Conservation (phyloP, 2,797 vertebrate genomes). For the Masticophis lateralis region DNA sequence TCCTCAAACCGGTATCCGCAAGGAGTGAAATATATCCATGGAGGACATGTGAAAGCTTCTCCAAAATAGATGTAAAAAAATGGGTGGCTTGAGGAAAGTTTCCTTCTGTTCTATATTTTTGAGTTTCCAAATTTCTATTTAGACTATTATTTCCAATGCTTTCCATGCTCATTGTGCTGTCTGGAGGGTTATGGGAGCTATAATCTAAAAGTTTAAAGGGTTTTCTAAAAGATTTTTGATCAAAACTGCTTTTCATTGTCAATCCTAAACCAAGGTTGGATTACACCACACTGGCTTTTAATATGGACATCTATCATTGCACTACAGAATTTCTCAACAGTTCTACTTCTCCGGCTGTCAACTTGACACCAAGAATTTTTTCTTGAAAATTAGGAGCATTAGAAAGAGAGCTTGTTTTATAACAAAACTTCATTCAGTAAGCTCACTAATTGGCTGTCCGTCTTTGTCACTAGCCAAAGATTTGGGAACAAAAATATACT, state of each 20-base stretch:
- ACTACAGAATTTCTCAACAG: background rate
- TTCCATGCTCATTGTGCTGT: background rate
- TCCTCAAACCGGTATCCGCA: background rate
- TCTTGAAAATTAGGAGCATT: background rate
- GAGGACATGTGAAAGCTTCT: background rate
- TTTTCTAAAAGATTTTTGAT: background rate
- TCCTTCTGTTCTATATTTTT: background rate
- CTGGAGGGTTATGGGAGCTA: background rate
- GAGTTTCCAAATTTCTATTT: background rate
- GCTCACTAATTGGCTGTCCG: slow-evolving; percentile 21
- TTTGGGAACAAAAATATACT: slow-evolving; percentile 44
- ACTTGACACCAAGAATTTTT: background rate
- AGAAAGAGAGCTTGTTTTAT: slow-evolving; percentile 21
- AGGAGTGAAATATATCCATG: background rate
- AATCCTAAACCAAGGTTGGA: background rate
- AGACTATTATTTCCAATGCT: background rate
- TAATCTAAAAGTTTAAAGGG: background rate
- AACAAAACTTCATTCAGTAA: background rate
- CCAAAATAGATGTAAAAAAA: background rate
- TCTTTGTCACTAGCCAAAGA: background rate
- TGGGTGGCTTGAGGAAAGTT: background rate
- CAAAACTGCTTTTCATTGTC: background rate
- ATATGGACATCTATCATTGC: background rate
- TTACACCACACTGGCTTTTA: background rate
- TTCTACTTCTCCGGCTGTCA: background rate